Base-by-base conservation (phyloP, 2,888 invertebrate species). In the Sisyra terminalis region DNA sequence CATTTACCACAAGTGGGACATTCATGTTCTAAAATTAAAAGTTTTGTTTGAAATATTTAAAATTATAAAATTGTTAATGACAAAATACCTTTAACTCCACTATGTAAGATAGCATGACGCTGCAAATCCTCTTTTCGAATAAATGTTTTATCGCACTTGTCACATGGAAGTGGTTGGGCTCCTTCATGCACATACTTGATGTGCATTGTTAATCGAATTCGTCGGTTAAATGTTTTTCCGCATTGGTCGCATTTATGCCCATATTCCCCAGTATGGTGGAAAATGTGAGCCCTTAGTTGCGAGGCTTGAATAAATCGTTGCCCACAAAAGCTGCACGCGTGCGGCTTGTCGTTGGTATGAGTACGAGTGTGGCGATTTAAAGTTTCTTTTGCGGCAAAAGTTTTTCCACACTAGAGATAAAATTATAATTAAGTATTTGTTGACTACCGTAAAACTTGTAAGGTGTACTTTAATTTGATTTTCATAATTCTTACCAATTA, bases 241-340 rank as follows among this genome's bases (percentile, higher is more conserved):
- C 73, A 73, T 45, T 61, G 49, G 15, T 69, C 67, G 55, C 88
- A 88, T 14, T 70, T 63, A 53, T 71, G 78, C 9, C 75, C 77
- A 50, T 69, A 70, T 52, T 78, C 76, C 24, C 76, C 77, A 9
- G 75, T 76, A 49, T 88, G 79, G 54, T 80, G 80, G 53, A 80
- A 79, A 48, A 82, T 64, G 56, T 89, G 89, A 5, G 80, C 78
- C 48, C 78, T 71, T 29, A 89, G 63, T 56, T 88, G 88, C 6
- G 78, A 73, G 8, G 80, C 77, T 60, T 85, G 89, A 45, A 89
- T 89, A 59, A 86, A 89, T n/a, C 82, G 74, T 56, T 77, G 78
- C 8, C 71, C 72, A 55, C 89, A 89, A 51, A 71, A 67, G 35
- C 67, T 58, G 55, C 84, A 85, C 45, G 64, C 61, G 48, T 70